A percentile compares a stretch with the other conserved stretches of the same genome.
phyloP scores from a whole-genome alignment of 2,113 vertebrate species.

The Serinus canaria region DNA sequence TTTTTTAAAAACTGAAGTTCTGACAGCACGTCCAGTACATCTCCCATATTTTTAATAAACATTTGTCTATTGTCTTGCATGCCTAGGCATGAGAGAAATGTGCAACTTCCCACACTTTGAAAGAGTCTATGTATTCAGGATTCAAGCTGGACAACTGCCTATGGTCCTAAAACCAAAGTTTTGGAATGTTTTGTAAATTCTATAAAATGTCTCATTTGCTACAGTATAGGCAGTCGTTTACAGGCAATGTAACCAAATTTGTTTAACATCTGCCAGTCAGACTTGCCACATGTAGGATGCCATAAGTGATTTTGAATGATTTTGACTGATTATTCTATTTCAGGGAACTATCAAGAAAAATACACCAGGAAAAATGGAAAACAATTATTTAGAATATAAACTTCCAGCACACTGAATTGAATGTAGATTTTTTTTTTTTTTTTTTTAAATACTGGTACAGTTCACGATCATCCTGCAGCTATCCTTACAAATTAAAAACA shows the following conservation, averaged over 20 bases:
- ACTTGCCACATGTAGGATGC: not conserved
- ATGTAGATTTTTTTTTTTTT: not conserved
- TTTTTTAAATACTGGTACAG: not conserved
- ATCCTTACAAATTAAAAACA: not conserved
- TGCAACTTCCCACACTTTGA: not conserved
- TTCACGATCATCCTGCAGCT: not conserved
- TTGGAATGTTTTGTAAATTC: not conserved
- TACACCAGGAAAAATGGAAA: not conserved
- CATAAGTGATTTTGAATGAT: not conserved
- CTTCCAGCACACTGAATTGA: not conserved
- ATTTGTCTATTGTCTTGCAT: not conserved
- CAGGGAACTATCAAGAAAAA: not conserved
- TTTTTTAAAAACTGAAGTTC: not conserved
- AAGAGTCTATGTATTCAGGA: not conserved
- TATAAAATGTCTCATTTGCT: not conserved
- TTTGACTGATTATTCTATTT: not conserved
- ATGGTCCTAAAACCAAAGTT: not conserved
- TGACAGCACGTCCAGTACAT: not conserved
- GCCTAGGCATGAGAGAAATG: not conserved
- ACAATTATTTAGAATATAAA: not conserved
- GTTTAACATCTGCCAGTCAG: not conserved
- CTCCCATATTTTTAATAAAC: not conserved
- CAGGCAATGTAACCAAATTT: not conserved
- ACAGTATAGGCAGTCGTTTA: not conserved
- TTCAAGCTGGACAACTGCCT: not conserved